Base-by-base conservation (phyloP, 2,113 vertebrate genomes). In the Uropsilus gracilis region DNA sequence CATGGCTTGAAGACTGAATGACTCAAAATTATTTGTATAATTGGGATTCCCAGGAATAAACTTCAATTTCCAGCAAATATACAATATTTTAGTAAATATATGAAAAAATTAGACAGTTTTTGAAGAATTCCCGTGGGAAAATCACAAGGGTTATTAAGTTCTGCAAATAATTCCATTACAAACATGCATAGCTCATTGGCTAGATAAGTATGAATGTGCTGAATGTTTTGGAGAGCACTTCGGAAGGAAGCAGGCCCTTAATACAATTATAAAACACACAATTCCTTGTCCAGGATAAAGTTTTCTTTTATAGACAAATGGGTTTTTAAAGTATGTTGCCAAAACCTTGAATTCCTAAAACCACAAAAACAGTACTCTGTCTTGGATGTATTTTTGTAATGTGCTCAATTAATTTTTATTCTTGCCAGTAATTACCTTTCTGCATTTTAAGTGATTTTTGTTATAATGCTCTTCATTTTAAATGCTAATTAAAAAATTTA, bases 141-240 rank as follows among this genome's bases (percentile, higher is more conserved):
- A 46, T 92, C 77, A 48, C 22, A 82, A 72, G 77, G 59, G 89
- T 3, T 95, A 96, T 93, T 97, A 77, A 91, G 90, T 94, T 97
- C 26, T 95, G 86, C 84, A 96, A 91, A 94, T 94, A 97, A 93
- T 97, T 97, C 93, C 94, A 96, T 97, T 97, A 98, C 94, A 97
- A 91, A 98, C 96, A 98, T 97, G 97, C 92, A 96, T 98, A 96
- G 96, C 83, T 97, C 91, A 66, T 94, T 94, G 96, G 83, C 97
- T 98, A 97, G 98, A 98, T 98, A 98, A 98, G 98, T 98, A 98
- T 88, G 97, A 98, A 98, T 95, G 98, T 97, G 98, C 95, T 92
- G 61, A 84, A 24, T 72, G 24, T 96, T 82, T 90, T 89, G 90
- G 77, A 97, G 75, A 82, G 46, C 81, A 93, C 96, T 69, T 93